Evolutionary conservation across 92 coral and sea anemone genomes (phyloP), one percentile per base, ranked within the genome.

Genomic region (Meandrina meandrites): DNA sequence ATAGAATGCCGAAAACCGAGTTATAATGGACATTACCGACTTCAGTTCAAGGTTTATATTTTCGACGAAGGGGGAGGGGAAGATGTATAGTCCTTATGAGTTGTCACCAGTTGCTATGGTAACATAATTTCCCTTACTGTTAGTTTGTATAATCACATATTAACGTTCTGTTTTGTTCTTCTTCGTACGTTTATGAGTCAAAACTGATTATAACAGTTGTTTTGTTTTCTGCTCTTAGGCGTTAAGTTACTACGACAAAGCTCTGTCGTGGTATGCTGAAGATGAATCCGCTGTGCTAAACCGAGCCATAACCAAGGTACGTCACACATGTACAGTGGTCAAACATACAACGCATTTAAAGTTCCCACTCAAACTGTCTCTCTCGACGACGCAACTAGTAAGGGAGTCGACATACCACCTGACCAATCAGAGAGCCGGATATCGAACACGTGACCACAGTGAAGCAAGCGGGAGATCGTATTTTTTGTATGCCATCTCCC

Each of bases 221-320:
- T 36, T 0, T 31, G 24, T 37, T 14, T 40, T 75, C 22, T 73
- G 48, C 15, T 58, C 11, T 75, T 27, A 97, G 99, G 99, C 99
- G 36, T 80, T 93, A 62, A 91, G 80, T 21, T 97, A 95, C 86
- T 97, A 89, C 84, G 81, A 92, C 79, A 95, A 91, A 27, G 95
- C 98, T 10, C 89, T 94, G 81, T 97, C 97, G 21, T 97, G 99
- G 99, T 89, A 91, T 67, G 94, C 96, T 30, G 94, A 93, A 40
- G 99, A 97, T 81, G 99, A 97, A 82, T 95, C 97, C 9, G 96
- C 97, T 50, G 88, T 97, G 19, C 95, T 97, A 4, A 97, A 97
- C 92, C 87, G 98, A 71, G 99, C 99, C 37, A 97, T 97, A 9
- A 92, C 99, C 14, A 95, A 95, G 95, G 99, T 97, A 86, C 75